Conservation (phyloP, 2,888 invertebrate species). For the Pomacea canaliculata region DNA sequence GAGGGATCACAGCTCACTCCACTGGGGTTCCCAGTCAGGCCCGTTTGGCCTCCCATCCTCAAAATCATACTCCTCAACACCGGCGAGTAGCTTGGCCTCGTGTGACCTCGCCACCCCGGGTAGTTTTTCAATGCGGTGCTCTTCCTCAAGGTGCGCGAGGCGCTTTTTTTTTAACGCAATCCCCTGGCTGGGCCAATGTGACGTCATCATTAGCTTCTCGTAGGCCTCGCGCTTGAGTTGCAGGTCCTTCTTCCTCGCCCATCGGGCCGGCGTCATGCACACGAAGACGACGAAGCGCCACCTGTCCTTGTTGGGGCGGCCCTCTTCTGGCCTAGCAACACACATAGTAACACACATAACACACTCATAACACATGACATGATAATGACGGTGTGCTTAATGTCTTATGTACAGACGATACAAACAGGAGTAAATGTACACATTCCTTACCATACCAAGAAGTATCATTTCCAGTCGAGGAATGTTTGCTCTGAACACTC, state of each 20-base stretch:
- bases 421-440: too few relatives aligned
- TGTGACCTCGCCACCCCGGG: slow-evolving; percentile 37
- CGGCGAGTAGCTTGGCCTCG: slow-evolving; percentile 35
- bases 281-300: slow-evolving; percentile 61
- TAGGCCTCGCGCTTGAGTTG: slow-evolving; percentile 48
- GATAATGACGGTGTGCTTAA: too few relatives aligned
- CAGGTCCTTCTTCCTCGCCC: slow-evolving; percentile 51
- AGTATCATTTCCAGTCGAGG: too few relatives aligned
- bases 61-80: slow-evolving; percentile 29
- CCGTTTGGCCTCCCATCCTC: slow-evolving; percentile 22
- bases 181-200: slow-evolving; percentile 58
- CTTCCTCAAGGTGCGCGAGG: neutral
- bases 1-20: neutral
- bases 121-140: slow-evolving; percentile 24
- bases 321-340: slow-evolving; percentile 42
- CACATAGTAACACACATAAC: neutral
- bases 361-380: too few relatives aligned
- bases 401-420: too few relatives aligned
- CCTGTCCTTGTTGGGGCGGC: slow-evolving; percentile 46
- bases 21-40: slow-evolving; percentile 11
- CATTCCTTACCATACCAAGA: too few relatives aligned
- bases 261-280: slow-evolving; percentile 60
- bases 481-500: too few relatives aligned
- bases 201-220: slow-evolving; percentile 42
- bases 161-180: slow-evolving; percentile 35